Evolutionary conservation across 1,140 invertebrate species (phyloP), one percentile per base, ranked within the genome.

Genomic region (Calycopis cecrops): DNA sequence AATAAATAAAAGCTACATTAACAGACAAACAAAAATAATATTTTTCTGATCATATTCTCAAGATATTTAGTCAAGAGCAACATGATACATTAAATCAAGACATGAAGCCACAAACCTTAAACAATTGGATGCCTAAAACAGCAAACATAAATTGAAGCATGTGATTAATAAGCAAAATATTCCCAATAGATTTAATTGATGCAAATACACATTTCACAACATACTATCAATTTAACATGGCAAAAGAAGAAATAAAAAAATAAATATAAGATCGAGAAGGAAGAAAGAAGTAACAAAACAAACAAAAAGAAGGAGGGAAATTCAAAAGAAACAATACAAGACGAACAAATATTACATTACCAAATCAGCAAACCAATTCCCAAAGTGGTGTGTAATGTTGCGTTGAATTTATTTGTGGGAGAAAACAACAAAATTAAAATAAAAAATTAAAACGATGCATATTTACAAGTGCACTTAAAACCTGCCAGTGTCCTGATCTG

Each of bases 141-240:
- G 98, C 97, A 91, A 99, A 99, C 97, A 99, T 99, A 92, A 99
- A 99, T 91, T 99, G 96, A 76, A 99, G 93, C 75, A 99, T 94
- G 90, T 97, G 97, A 88, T 97, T 99, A 80, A 99, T 97, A 90
- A 99, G 90, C 90, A 99, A 96, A 90, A 99, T 99, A 91, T 99
- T 99, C 82, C 97, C 97, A 89, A 99, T 99, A 79, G 97, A 98
- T 92, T 98, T 99, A 76, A 99, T 95, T 69, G 97, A 97, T 89
- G 98, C 97, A 90, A 98, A 97, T 87, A 99, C 97, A 92, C 97
- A 99, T 89, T 98, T 97, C 83, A 99, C 97, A 90, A 99, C 97
- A 91, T 98, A 97, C 96, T 98, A 91, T 17, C 3, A 44, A 37
- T 9, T 68, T 53, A 59, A 51, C 35, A 57, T 49, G 52, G 33